These are phyloP conservation scores for Exaiptasia diaphana DNA, from an alignment of 64 coral and sea anemone species.

Conservation along the genomic window DNA sequence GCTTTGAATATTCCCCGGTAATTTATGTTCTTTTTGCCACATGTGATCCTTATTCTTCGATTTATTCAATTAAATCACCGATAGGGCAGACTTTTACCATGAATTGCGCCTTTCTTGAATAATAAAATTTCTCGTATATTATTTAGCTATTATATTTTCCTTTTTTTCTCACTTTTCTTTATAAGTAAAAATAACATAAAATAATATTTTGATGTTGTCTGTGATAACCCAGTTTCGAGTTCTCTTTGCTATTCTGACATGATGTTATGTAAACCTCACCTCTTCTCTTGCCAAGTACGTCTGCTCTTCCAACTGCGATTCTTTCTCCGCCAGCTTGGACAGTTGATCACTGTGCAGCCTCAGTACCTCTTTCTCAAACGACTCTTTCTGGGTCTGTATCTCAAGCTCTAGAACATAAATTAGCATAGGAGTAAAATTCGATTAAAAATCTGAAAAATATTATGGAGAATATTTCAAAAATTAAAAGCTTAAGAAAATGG, in stretches of 20 bases:
- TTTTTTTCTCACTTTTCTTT: background rate
- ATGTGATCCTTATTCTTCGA: background rate
- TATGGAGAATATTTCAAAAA: no score
- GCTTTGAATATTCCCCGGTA: no score
- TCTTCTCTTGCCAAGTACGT: conserved; percentile 1
- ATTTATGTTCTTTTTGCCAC: background rate
- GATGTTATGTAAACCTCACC: background rate
- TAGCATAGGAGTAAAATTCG: no score
- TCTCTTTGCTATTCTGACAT: no score
- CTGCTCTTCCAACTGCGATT: conserved; percentile 61
- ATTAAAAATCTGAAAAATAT: no score
- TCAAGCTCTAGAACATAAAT: conserved; percentile 55
- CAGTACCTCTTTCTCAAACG: conserved; percentile 61
- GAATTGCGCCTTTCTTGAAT: no score
- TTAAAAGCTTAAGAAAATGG: no score
- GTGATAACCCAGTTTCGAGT: no score
- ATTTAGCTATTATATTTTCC: background rate
- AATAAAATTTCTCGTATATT: no score
- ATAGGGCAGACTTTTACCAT: background rate
- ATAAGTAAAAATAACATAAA: background rate
- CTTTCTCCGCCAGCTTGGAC: conserved; percentile 60
- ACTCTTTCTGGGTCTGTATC: conserved; percentile 73
- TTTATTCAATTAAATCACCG: background rate
- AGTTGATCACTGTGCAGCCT: conserved; percentile 40
- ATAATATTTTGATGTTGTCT: no score